These are phyloP conservation scores for Tympanuchus pallidicinctus DNA, from an alignment of 2,113 vertebrate genomes.

Conservation along the genomic window DNA sequence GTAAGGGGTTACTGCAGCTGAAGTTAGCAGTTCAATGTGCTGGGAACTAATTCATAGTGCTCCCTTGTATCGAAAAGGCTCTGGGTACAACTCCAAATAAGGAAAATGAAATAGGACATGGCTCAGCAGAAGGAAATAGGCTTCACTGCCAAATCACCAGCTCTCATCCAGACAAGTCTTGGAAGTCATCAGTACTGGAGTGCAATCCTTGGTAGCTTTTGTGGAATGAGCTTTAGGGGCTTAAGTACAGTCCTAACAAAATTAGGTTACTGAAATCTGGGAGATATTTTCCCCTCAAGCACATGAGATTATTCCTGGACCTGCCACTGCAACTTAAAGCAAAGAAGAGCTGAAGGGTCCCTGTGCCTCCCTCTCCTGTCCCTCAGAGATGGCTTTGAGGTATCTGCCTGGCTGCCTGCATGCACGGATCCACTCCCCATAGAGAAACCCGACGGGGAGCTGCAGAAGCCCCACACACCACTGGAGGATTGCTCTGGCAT, in stretches of 20 bases:
- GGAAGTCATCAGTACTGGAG: not conserved
- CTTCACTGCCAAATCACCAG: not conserved
- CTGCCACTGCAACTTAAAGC: not conserved
- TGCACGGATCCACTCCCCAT: fast-evolving
- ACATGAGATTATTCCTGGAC: not conserved
- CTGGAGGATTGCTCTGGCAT: not conserved
- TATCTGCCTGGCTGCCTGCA: not conserved
- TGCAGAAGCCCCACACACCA: not conserved
- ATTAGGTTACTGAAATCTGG: not conserved
- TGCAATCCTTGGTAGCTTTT: not conserved
- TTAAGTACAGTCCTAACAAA: not conserved
- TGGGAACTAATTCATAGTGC: not conserved
- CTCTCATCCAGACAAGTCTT: not conserved
- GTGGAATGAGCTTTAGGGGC: not conserved
- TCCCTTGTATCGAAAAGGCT: not conserved
- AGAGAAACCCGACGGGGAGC: fast-evolving
- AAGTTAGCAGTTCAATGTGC: not conserved
- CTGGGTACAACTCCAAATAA: not conserved
- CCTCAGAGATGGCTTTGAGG: not conserved
- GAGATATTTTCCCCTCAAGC: not conserved
- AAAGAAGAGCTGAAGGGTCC: not conserved
- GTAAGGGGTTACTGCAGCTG: not conserved
- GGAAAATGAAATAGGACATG: not conserved
- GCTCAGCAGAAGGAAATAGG: not conserved
- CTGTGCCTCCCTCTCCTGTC: not conserved